Conservation (phyloP, 2,113 vertebrate genomes). For the Aegithalos caudatus region DNA sequence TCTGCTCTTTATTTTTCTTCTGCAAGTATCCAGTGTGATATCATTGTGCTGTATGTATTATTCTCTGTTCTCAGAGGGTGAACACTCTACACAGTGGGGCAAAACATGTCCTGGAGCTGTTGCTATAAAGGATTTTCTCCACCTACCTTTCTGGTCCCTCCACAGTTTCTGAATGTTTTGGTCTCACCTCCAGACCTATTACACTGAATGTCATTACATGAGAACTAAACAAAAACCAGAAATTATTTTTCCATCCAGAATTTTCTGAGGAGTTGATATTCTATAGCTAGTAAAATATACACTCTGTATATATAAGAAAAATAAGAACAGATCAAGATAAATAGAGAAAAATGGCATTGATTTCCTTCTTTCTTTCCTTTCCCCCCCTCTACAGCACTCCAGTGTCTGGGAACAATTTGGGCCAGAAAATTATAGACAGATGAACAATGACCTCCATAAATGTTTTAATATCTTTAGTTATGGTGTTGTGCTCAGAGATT, state of each 20-base stretch:
- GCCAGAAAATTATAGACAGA: background rate
- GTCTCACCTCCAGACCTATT: background rate
- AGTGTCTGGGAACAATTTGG: background rate
- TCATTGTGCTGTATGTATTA: background rate
- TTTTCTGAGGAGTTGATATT: background rate
- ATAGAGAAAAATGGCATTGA: background rate
- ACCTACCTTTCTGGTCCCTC: background rate
- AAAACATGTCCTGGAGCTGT: fast-evolving
- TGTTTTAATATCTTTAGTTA: background rate
- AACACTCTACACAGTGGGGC: background rate
- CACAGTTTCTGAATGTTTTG: background rate
- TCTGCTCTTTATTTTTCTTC: background rate
- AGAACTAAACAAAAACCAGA: background rate
- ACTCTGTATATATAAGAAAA: background rate
- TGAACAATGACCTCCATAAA: background rate
- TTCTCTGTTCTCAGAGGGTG: background rate
- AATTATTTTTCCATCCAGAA: background rate
- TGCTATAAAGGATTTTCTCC: background rate
- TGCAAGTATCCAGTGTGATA: fast-evolving
- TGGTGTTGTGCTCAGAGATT: background rate
- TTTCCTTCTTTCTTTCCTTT: background rate
- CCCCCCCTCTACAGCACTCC: background rate
- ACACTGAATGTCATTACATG: background rate
- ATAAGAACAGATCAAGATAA: background rate
- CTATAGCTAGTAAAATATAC: background rate